Conservation (phyloP, 2,888 invertebrate genomes). For the Heliothis peltigera region DNA sequence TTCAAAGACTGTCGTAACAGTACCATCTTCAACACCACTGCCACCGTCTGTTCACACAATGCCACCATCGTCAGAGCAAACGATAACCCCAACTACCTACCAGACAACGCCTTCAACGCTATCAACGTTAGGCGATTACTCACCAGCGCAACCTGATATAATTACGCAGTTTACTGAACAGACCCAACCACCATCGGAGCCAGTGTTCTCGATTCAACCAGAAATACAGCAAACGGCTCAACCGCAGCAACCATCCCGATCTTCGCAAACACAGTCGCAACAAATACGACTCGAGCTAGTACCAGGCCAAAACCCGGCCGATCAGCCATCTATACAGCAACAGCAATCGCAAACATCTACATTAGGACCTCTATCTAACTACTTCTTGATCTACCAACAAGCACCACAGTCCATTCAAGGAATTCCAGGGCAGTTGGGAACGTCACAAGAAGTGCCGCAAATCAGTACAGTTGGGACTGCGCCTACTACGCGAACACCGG, state of each 20-base stretch:
- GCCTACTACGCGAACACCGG: conserved; percentile 23
- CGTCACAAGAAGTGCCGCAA: conserved; percentile 42
- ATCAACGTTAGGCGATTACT: conserved; percentile 18
- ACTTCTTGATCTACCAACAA: conserved; percentile 73
- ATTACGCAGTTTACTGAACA: conserved; percentile 43
- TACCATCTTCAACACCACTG: conserved; percentile 45
- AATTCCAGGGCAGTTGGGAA: conserved; percentile 35
- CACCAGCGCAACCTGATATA: conserved; percentile 35
- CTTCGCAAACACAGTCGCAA: conserved; percentile 41
- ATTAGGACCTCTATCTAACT: conserved; percentile 50
- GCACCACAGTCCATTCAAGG: conserved; percentile 64
- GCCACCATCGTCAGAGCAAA: conserved; percentile 17
- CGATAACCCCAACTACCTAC: conserved; percentile 8
- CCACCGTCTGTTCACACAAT: conserved; percentile 29
- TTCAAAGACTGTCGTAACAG: conserved; percentile 23
- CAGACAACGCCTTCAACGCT: conserved; percentile 17
- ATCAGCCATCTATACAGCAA: conserved; percentile 14
- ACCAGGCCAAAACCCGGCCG: conserved; percentile 29
- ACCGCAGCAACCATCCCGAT: conserved; percentile 17
- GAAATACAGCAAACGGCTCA: conserved; percentile 26
- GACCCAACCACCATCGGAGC: conserved; percentile 34
- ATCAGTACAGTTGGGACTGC: conserved; percentile 25
- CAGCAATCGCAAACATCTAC: conserved; percentile 36
- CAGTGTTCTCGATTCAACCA: conserved; percentile 18
- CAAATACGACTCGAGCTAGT: conserved; percentile 38